A percentile compares a stretch with the other conserved stretches of the same genome.
These are phyloP conservation scores for Dendrocopos noguchii DNA, from an alignment of 2,113 vertebrate genomes.

Conservation along the genomic window DNA sequence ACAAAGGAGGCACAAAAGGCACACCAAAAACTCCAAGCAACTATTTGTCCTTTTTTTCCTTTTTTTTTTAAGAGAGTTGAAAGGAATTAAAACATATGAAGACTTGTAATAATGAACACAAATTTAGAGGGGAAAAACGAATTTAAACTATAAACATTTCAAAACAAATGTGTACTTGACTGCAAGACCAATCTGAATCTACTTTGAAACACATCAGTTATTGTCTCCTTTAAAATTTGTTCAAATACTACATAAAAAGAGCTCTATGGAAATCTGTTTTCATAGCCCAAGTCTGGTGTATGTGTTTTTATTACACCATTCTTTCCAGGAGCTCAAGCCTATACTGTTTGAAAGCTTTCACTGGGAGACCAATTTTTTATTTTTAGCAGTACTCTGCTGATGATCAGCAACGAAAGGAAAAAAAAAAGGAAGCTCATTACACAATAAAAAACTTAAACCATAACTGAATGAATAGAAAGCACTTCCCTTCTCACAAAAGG, in stretches of 20 bases:
- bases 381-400: constrained; percentile 25
- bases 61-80: neutral
- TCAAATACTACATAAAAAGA: neutral
- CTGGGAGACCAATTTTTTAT: constrained; percentile 21
- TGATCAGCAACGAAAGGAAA: neutral
- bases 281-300: neutral
- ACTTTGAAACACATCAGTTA: neutral
- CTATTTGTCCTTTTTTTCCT: neutral
- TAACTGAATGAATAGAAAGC: neutral
- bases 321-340: constrained; percentile 22
- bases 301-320: constrained; percentile 37
- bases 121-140: neutral
- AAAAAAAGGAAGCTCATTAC: neutral
- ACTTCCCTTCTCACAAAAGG: neutral
- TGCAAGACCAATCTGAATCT: neutral
- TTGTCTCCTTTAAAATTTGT: neutral
- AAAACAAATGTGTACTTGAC: neutral
- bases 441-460: neutral
- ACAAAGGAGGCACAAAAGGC: neutral
- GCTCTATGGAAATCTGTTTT: constrained; percentile 1
- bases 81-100: neutral
- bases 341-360: constrained; percentile 11
- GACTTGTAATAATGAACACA: neutral
- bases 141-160: neutral
- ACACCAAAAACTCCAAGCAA: neutral